Percentiles rank a stretch among this genome's conserved stretches.
These are phyloP conservation scores for Kradibia gibbosae DNA, from an alignment of 1,140 invertebrate genomes.

Conservation along the genomic window DNA sequence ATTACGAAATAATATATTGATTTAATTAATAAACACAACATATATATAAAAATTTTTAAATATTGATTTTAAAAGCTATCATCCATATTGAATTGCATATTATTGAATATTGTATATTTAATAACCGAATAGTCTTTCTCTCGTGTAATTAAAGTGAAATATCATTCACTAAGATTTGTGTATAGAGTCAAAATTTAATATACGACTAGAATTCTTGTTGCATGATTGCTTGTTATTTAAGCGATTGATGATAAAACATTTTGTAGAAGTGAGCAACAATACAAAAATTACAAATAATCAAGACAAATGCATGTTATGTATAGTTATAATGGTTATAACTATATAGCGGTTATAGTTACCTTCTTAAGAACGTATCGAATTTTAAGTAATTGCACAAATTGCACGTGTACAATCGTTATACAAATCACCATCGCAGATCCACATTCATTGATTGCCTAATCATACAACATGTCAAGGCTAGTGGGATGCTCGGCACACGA, in stretches of 20 bases:
- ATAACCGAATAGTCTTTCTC: neutral
- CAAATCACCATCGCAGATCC: neutral
- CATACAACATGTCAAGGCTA: conserved; percentile 45
- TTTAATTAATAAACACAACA: too few relatives aligned
- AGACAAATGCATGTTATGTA: neutral
- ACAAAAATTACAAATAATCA: neutral
- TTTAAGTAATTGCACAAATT: neutral
- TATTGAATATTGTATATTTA: neutral
- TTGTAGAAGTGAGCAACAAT: neutral
- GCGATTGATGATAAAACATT: neutral
- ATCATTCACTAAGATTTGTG: neutral
- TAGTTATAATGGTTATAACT: neutral
- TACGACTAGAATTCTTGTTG: neutral
- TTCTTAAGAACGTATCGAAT: too few relatives aligned
- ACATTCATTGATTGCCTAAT: conserved; percentile 23
- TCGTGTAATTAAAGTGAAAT: neutral
- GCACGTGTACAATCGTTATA: conserved; percentile 13
- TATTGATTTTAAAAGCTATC: too few relatives aligned
- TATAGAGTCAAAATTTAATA: neutral
- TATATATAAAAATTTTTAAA: too few relatives aligned
- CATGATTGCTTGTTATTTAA: neutral
- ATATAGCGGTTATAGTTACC: too few relatives aligned
- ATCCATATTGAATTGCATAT: too few relatives aligned
- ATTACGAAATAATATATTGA: too few relatives aligned
- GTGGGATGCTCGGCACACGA: conserved; percentile 18